Base-by-base conservation (phyloP, 2,888 invertebrate species). In the Chrysolina haemoptera region DNA sequence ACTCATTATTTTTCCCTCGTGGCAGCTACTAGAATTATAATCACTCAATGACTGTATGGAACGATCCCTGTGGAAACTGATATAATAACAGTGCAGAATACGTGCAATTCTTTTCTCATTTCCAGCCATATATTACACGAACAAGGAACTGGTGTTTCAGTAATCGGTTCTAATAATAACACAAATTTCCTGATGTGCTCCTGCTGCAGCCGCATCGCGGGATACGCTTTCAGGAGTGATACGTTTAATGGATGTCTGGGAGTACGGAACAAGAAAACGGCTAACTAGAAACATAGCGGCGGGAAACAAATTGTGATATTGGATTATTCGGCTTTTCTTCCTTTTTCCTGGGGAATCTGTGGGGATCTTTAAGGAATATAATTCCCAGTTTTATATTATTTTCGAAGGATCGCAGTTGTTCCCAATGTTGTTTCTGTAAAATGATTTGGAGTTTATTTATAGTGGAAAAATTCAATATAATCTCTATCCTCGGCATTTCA, bases 141-240 rank as follows among this genome's bases (percentile, higher is more conserved):
- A 50, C 50, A 59, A 12, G 16, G 41, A 50, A 50, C 35, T 40
- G 63, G 62, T 72, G 68, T 68, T 72, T 12, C 50, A 48, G 72
- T 62, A 55, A 72, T 68, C 48, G 68, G 59, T 68, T 67, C 43
- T 68, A 72, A 68, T 71, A 71, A 72, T 72, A 68, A 53, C 35
- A 55, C 53, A 63, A 68, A 50, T 68, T 62, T 75, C 59, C 70
- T 64, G 71, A 62, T 67, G 71, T 35, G 67, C 67, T 62, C 12
- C 11, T 22, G 18, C 20, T 55, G 14, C 55, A 48, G 22, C 18
- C 5, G 27, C 9, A 35, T 35, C 6, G 59, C 0, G 27, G 59
- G 22, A 27, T 59, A n/a, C n/a, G 59, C 35, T 27, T 35, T 22
- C 59, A 35, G 59, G 22, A 59, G 59, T 27, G 59, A 59, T 59